Evolutionary conservation across 2,888 invertebrate genomes (phyloP), one percentile per base, ranked within the genome.

Genomic region (Parnassius smintheus): DNA sequence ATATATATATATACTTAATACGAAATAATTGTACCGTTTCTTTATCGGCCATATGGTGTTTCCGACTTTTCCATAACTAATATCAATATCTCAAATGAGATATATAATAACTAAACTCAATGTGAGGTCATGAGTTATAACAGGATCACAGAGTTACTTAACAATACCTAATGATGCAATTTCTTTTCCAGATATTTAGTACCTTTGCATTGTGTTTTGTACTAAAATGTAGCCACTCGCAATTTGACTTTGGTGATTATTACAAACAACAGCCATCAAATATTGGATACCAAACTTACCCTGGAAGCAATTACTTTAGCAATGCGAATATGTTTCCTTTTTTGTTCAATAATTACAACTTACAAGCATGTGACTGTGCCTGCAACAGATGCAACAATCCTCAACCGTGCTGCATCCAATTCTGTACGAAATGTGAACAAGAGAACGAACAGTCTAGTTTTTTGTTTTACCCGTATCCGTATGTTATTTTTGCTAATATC

Each of bases 381-480:
- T 83, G 83, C 56, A 68, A 62, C 7, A 67, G 71, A 53, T 83
- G 83, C 51, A 41, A 56, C 10, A 69, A 59, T 0, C 73, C 74
- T 0, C 72, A 72, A 8, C 65, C 72, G 1, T 82, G 83, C 64
- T 84, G 84, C 61, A 66, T 61, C 46, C 56, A 66, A 25, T 59
- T 68, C 7, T 81, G 80, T 61, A 64, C 56, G 3, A 68, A 61
- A 18, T 79, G 78, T 53, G 63, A 51, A 2, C 44, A 59, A 45
- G 51, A 54, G 13, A 45, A 35, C 22, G 44, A 66, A n/a, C 73
- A 71, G 44, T 62, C 72, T 0, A 72, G 70, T 12, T 55, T 79
- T 1, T 61, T 81, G 1, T 68, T 78, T 22, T 66, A 81, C 0
- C 81, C 82, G 0, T 82, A 78, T 62, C 80, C 81, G 0, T 75